Conservation (phyloP, 2,797 vertebrate genomes). For the Otolemur crassicaudatus region DNA sequence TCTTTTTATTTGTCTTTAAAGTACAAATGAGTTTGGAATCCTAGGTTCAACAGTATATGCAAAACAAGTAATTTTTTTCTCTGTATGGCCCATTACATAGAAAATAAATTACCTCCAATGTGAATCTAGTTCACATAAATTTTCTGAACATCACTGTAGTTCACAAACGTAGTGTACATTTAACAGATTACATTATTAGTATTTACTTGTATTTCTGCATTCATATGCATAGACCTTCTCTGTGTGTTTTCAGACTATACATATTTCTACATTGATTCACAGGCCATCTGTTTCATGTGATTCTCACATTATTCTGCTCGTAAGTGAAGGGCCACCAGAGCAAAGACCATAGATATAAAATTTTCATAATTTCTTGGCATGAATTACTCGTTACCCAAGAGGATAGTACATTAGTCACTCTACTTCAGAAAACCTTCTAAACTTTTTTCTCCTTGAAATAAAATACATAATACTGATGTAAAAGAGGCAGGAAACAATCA, state of each 20-base stretch:
- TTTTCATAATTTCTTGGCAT: constrained; percentile 72
- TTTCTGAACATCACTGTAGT: constrained; percentile 31
- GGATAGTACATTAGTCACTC: constrained; percentile 73
- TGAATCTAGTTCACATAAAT: constrained; percentile 42
- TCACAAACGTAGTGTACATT: neutral
- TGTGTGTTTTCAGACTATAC: neutral
- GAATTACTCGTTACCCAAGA: constrained; percentile 54
- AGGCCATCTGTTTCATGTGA: constrained; percentile 49
- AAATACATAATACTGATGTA: constrained; percentile 48
- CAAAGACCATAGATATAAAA: constrained; percentile 68
- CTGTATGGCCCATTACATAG: neutral
- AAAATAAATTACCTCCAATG: constrained; percentile 33
- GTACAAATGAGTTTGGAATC: neutral
- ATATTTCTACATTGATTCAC: neutral
- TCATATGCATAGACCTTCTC: neutral
- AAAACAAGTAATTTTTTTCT: constrained; percentile 47
- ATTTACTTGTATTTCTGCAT: neutral
- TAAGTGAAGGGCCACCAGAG: constrained; percentile 35
- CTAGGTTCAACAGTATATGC: neutral
- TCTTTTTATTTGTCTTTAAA: constrained; percentile 34
- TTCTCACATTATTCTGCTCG: constrained; percentile 42
- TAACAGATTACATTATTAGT: neutral
- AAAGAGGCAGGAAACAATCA: constrained; percentile 72
- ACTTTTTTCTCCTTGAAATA: constrained; percentile 65
- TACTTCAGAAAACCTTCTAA: constrained; percentile 58